phyloP scores from a whole-genome alignment of 2,113 vertebrate genomes.

The Bos indicus region DNA sequence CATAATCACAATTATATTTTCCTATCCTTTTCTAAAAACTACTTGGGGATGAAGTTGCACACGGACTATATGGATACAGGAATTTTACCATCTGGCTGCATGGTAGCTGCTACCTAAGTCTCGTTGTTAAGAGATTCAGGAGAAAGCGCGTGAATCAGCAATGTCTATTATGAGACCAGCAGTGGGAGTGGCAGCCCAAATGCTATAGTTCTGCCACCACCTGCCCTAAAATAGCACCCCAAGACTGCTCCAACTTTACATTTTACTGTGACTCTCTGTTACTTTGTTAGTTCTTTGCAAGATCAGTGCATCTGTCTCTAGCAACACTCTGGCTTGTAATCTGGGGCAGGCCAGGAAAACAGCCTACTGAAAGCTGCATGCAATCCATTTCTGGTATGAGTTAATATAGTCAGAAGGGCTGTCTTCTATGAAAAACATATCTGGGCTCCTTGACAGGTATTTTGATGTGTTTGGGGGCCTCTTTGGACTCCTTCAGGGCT shows the following conservation, averaged over 20 bases:
- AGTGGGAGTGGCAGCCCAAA: too few relatives aligned
- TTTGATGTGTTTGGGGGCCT: background rate
- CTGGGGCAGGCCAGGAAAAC: background rate
- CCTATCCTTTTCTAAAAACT: background rate
- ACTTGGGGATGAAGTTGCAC: background rate
- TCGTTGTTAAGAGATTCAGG: background rate
- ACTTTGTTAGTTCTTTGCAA: background rate
- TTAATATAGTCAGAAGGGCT: background rate
- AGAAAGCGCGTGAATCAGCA: background rate
- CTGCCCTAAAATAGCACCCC: background rate
- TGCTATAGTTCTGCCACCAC: background rate
- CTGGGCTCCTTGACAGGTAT: background rate
- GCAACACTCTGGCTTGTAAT: background rate
- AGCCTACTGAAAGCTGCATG: background rate
- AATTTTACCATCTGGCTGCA: background rate
- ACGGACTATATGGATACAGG: too few relatives aligned
- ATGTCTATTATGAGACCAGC: background rate
- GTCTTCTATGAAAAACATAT: too few relatives aligned
- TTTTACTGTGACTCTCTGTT: background rate
- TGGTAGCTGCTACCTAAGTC: background rate
- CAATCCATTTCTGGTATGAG: background rate
- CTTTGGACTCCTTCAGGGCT: background rate
- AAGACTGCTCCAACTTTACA: too few relatives aligned
- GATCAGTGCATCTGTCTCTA: background rate
- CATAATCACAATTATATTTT: background rate